Evolutionary conservation across 2,888 invertebrate genomes (phyloP), one percentile per base, ranked within the genome.

Genomic region (Zootermopsis nevadensis): DNA sequence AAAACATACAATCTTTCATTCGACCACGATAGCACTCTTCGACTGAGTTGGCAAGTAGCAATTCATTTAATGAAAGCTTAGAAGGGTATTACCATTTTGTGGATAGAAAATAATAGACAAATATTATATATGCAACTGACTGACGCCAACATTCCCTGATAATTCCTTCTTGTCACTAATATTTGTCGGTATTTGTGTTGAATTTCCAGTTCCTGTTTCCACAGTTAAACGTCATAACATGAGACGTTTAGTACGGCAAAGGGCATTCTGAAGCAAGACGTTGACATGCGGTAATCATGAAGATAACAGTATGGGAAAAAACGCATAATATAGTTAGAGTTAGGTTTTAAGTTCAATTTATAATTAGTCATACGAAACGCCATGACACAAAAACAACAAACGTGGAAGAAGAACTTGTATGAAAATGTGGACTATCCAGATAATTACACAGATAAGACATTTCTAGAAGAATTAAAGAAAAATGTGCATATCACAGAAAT

Each of bases 391-490:
- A 35, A 53, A 30, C 60, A 69, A 24, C 42, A 35, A 35, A 53
- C 12, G 24, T 98, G 98, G 98, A 93, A 93, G 86, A 98, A 98
- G 90, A 96, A 97, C 87, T 90, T 99, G 30, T 99, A 98, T 88
- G 95, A 96, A 89, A 95, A 96, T 87, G 93, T 95, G 84, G 95
- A 94, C 31, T 95, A 95, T 85, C 95, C 97, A 0, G 99, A 99
- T 89, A 98, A 98, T 89, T 97, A 98, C 88, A 98, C 98, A 0
- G 97, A 98, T 88, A 91, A 92, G 35, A 93, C 95, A 76, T 99
- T 99, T 89, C 90, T 99, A 2, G 93, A 95, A 87, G 96, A 98
- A 86, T 88, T 99, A 31, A 93, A 92, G 83, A 98, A 95, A 87
- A 98, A 98, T 89, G 90, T 97, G 24, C 93, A 96, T 88, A 93